Base-by-base conservation (phyloP, 2,113 vertebrate genomes). In the Gambusia affinis region DNA sequence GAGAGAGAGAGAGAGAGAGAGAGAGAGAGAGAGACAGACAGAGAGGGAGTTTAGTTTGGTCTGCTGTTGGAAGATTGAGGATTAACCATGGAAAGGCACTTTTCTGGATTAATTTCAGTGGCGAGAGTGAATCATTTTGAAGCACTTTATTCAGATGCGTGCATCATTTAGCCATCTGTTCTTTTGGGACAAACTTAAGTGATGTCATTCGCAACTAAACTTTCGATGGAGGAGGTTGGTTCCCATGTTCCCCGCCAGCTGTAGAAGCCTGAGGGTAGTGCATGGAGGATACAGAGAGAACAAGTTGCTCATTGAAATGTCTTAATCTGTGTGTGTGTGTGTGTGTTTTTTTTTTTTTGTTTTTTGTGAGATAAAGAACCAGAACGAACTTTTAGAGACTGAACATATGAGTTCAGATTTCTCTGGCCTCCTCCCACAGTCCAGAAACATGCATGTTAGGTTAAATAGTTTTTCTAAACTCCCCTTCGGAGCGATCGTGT, bases 121-220 rank as follows among this genome's bases (percentile, higher is more conserved):
- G 61, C 14, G 19, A 31, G 17, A 47, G 63, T 44, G 19, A 63
- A 80, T 69, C 22, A 54, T 64, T 66, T 14, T 37, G 33, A 30
- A 63, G 57, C 31, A 29, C 31, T 64, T 54, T 6, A 75, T 2
- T 68, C 30, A 47, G 44, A 28, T 67, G 29, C 30, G 72, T 69
- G 6, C 22, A 76, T 77, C 47, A 78, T 19, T 64, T 24, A 35
- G 66, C 79, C 81, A 72, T 85, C 79, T 77, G 72, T 69, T 44
- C 44, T 39, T 4, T 54, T 0, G 0, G n/a, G 1, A 5, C 11
- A 47, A 37, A 0, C 24, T 11, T 11, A 35, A 35, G 4, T 75
- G 73, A 64, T 79, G 64, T n/a, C 12, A 39, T 70, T 68, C 39
- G 72, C 73, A 74, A 57, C 73, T 22, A 67, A 51, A 78, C 60